Evolutionary conservation across 2,888 invertebrate species (phyloP).

Genomic region (Patella ulyssiponensis): DNA sequence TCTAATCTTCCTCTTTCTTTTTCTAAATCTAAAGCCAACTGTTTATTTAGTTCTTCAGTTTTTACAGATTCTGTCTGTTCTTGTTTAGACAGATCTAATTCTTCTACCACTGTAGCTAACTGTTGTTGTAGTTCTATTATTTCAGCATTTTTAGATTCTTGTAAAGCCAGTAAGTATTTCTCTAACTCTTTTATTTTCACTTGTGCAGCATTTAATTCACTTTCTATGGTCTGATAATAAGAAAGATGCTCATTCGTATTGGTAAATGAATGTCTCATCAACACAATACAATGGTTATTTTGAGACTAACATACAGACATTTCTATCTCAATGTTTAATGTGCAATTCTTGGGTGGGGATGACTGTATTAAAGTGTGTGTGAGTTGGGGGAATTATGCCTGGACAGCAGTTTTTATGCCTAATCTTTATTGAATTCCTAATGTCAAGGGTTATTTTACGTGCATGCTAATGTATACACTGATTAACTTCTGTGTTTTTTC

Average conservation of each 20-base stretch:
- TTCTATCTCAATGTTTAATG: too few relatives aligned
- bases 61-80: constrained; percentile 44
- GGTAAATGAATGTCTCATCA: too few relatives aligned
- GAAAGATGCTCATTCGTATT: background rate
- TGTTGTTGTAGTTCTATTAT: constrained; percentile 51
- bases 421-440: too few relatives aligned
- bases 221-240: constrained; percentile 48
- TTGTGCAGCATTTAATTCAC: constrained; percentile 52
- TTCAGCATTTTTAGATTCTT: constrained; percentile 46
- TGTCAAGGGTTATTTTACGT: too few relatives aligned
- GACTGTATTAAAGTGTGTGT: too few relatives aligned
- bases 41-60: constrained; percentile 55
- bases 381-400: too few relatives aligned
- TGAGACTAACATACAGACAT: too few relatives aligned
- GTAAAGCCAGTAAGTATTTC: constrained; percentile 46
- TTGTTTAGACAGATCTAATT: constrained; percentile 42
- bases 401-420: too few relatives aligned
- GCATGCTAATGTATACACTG: too few relatives aligned
- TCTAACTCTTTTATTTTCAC: constrained; percentile 53
- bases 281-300: too few relatives aligned
- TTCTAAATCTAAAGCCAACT: constrained; percentile 69
- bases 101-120: constrained; percentile 49
- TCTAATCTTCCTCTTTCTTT: constrained; percentile 70
- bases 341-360: too few relatives aligned
- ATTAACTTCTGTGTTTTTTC: too few relatives aligned